phyloP scores from a whole-genome alignment of 2,797 vertebrate genomes.

The Perodicticus potto region DNA sequence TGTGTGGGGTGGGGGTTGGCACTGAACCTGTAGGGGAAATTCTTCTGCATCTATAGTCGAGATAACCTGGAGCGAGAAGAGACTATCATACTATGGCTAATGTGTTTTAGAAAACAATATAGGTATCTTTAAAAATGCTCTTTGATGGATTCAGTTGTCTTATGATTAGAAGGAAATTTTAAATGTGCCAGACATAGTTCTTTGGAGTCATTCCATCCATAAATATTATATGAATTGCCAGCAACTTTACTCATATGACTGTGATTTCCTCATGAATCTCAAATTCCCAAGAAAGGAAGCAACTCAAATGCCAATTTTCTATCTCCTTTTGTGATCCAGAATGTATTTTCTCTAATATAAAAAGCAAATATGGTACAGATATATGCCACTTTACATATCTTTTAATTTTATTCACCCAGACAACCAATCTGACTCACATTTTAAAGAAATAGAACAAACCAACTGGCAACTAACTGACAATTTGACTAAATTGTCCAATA shows the following conservation, averaged over 20 bases:
- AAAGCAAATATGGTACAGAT: slow-evolving; percentile 53
- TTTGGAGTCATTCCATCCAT: slow-evolving; percentile 55
- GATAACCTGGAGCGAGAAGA: neutral
- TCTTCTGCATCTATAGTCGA: neutral
- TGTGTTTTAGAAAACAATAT: neutral
- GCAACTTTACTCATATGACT: slow-evolving; percentile 45
- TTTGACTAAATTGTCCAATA: neutral
- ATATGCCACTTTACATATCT: neutral
- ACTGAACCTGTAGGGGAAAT: neutral
- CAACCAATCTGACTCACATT: neutral
- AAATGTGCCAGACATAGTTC: slow-evolving; percentile 50
- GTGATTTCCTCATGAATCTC: slow-evolving; percentile 55
- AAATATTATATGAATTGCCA: slow-evolving; percentile 64
- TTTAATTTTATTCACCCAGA: neutral
- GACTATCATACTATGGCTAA: neutral
- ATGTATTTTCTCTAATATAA: slow-evolving; percentile 52
- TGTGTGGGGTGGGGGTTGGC: neutral
- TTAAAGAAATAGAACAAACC: slow-evolving; percentile 39
- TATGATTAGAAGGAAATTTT: slow-evolving; percentile 46
- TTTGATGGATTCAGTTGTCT: neutral
- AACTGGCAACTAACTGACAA: neutral
- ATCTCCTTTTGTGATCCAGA: slow-evolving; percentile 20
- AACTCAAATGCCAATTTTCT: slow-evolving; percentile 53
- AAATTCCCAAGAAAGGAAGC: slow-evolving; percentile 61
- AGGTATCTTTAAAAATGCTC: neutral